Evolutionary conservation across 2,797 vertebrate species (phyloP).

Genomic region (Falco biarmicus): DNA sequence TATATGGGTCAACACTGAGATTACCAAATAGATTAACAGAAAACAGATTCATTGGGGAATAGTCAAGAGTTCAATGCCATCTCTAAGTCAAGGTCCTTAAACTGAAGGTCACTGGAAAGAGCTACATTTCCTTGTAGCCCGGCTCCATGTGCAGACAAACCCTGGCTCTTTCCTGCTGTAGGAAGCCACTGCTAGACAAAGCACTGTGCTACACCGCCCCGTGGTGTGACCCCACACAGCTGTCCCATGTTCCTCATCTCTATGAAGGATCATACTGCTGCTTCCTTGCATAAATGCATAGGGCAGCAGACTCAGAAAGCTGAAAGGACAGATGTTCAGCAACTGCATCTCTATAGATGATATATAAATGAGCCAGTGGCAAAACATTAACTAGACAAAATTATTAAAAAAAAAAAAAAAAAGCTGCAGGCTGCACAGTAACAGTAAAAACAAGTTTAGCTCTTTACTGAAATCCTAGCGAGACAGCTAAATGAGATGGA

Average conservation of each 20-base stretch:
- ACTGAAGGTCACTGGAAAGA: background rate
- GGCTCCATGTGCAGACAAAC: background rate
- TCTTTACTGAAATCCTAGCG: background rate
- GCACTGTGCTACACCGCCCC: background rate
- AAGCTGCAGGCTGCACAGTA: background rate
- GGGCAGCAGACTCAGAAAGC: background rate
- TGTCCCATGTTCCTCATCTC: background rate
- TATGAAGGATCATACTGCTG: background rate
- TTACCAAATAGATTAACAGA: background rate
- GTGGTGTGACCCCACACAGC: background rate
- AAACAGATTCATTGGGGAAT: background rate
- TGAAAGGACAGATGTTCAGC: background rate
- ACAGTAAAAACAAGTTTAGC: background rate
- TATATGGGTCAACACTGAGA: background rate
- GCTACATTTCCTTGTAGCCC: background rate
- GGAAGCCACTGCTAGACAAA: background rate
- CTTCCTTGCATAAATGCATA: background rate
- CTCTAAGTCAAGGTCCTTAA: background rate
- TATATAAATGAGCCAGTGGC: rapidly evolving
- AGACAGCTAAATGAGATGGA: background rate
- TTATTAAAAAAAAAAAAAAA: background rate
- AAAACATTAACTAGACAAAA: background rate
- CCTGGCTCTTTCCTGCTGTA: background rate
- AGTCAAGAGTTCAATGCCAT: background rate
- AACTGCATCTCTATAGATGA: background rate